Evolutionary conservation across 2,113 vertebrate genomes (phyloP).

Genomic region (Gallinago undulata): DNA sequence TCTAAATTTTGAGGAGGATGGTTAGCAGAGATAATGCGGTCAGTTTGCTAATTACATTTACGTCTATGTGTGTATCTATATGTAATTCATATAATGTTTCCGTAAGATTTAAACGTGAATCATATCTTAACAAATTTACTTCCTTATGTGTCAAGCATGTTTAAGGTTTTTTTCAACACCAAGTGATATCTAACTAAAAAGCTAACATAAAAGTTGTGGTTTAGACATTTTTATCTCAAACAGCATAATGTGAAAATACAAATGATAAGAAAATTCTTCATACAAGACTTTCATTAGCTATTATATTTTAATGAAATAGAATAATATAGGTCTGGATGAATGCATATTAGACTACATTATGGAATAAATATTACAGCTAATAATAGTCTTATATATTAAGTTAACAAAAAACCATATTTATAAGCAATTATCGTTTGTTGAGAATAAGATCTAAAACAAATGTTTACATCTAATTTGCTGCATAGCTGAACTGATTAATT

Average conservation of each 20-base stretch:
- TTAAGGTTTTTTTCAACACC: not conserved
- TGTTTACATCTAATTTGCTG: not conserved
- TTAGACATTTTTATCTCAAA: not conserved
- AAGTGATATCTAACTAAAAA: not conserved
- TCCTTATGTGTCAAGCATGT: not conserved
- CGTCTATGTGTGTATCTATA: not conserved
- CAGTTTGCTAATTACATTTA: not conserved
- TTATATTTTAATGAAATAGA: not conserved
- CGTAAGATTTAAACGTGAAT: not conserved
- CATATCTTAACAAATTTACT: not conserved
- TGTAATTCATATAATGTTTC: not conserved
- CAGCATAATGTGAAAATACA: not conserved
- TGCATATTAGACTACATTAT: not conserved
- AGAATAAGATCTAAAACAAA: not conserved
- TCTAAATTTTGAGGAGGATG: not conserved
- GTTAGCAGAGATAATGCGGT: not conserved
- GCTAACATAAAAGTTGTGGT: not conserved
- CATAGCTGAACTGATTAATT: not conserved
- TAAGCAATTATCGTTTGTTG: not conserved
- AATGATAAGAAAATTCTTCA: not conserved
- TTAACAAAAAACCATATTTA: not conserved
- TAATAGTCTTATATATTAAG: not conserved
- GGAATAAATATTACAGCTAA: not conserved
- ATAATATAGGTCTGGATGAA: not conserved
- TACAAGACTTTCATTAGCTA: not conserved